Evolutionary conservation across 2,797 vertebrate genomes (phyloP).

Genomic region (Leptoclinus maculatus): DNA sequence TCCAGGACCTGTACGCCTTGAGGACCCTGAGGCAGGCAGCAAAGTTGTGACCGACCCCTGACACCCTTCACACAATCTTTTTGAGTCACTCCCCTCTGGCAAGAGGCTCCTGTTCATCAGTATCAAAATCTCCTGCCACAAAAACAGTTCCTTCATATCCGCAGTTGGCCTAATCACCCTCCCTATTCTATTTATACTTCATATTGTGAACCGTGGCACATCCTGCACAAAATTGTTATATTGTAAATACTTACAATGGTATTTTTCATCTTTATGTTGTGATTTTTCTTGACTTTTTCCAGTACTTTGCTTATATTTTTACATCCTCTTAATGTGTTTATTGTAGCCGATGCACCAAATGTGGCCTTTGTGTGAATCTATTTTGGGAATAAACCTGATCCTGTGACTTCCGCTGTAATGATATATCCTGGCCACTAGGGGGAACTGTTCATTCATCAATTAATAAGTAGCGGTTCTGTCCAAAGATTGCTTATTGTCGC

Average conservation of each 20-base stretch:
- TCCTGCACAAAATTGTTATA: neutral
- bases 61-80: neutral
- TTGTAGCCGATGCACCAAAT: neutral
- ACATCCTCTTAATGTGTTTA: neutral
- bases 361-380: neutral
- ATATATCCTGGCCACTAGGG: slow-evolving; percentile 27
- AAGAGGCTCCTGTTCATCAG: neutral
- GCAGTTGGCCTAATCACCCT: neutral
- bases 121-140: neutral
- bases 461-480: neutral
- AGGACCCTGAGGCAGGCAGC: neutral
- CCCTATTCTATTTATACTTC: neutral
- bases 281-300: neutral
- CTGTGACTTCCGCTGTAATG: slow-evolving; percentile 13
- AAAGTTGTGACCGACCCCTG: neutral
- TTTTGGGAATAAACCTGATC: neutral
- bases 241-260: neutral
- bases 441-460: slow-evolving; percentile 8
- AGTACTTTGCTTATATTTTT: neutral
- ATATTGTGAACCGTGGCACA: neutral
- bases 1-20: neutral
- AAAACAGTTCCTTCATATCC: neutral
- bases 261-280: neutral
- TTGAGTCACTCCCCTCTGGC: neutral
- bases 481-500: neutral